Evolutionary conservation across 2,113 vertebrate species (phyloP).

Genomic region (Bettongia penicillata): DNA sequence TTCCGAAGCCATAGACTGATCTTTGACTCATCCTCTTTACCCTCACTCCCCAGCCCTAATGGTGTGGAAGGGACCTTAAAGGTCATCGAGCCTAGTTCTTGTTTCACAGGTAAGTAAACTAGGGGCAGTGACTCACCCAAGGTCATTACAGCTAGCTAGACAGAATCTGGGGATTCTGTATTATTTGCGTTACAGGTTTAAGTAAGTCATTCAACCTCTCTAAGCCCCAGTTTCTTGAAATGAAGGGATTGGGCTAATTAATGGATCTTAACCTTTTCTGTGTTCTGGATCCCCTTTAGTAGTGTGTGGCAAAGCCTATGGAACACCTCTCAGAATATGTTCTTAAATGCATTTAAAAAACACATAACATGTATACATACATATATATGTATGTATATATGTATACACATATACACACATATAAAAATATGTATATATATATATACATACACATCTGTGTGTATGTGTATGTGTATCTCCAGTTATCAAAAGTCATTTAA

Average conservation of each 20-base stretch:
- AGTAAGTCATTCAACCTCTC: neutral
- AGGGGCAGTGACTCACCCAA: neutral
- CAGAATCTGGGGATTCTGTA: neutral
- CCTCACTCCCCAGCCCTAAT: neutral
- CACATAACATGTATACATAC: too few relatives aligned
- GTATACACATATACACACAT: too few relatives aligned
- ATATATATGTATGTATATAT: too few relatives aligned
- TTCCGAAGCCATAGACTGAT: neutral
- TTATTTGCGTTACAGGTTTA: neutral
- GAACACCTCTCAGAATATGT: neutral
- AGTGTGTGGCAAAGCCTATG: neutral
- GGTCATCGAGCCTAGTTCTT: neutral
- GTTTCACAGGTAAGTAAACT: neutral
- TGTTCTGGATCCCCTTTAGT: neutral
- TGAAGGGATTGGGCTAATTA: neutral
- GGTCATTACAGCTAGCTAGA: neutral
- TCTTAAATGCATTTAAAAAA: neutral
- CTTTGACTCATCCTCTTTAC: neutral
- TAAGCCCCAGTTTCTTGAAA: neutral
- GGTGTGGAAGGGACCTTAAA: neutral
- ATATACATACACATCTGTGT: too few relatives aligned
- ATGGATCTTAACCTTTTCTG: neutral
- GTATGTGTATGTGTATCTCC: too few relatives aligned
- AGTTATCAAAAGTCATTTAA: too few relatives aligned
- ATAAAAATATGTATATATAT: too few relatives aligned